phyloP scores from a whole-genome alignment of 2,888 invertebrate genomes.

The Achlya flavicornis region DNA sequence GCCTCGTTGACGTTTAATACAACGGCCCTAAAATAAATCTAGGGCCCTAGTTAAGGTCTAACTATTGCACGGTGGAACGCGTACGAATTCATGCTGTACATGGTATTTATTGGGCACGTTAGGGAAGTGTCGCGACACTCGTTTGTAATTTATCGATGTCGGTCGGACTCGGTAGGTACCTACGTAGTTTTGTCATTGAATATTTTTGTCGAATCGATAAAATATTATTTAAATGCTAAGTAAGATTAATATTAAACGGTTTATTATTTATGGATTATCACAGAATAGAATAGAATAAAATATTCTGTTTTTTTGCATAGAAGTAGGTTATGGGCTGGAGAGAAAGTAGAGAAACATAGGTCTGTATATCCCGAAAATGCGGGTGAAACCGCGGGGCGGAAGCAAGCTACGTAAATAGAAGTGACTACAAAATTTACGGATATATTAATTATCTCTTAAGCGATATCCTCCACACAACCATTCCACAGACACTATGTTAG shows the following conservation, averaged over 20 bases:
- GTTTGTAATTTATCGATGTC: neutral
- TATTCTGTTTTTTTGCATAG: too few relatives aligned
- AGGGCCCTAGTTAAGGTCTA: slow-evolving; percentile 24
- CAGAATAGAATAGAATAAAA: too few relatives aligned
- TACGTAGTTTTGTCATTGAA: neutral
- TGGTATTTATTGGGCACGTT: neutral
- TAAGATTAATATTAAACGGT: neutral
- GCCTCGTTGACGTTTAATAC: slow-evolving; percentile 55
- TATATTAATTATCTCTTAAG: too few relatives aligned
- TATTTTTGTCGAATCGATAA: neutral
- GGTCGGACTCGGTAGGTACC: neutral
- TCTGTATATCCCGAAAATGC: too few relatives aligned
- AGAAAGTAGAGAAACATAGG: too few relatives aligned
- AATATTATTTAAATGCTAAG: neutral
- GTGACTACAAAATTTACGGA: too few relatives aligned
- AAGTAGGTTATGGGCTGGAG: too few relatives aligned
- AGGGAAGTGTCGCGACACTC: neutral
- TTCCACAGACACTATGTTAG: too few relatives aligned
- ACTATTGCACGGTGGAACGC: slow-evolving; percentile 9
- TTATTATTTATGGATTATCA: neutral
- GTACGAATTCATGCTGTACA: slow-evolving; percentile 7
- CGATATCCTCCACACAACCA: too few relatives aligned
- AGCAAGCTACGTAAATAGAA: too few relatives aligned
- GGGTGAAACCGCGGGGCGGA: too few relatives aligned
- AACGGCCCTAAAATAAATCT: slow-evolving; percentile 57